phyloP scores from a whole-genome alignment of 2,888 invertebrate genomes.

The Helicoverpa assulta region DNA sequence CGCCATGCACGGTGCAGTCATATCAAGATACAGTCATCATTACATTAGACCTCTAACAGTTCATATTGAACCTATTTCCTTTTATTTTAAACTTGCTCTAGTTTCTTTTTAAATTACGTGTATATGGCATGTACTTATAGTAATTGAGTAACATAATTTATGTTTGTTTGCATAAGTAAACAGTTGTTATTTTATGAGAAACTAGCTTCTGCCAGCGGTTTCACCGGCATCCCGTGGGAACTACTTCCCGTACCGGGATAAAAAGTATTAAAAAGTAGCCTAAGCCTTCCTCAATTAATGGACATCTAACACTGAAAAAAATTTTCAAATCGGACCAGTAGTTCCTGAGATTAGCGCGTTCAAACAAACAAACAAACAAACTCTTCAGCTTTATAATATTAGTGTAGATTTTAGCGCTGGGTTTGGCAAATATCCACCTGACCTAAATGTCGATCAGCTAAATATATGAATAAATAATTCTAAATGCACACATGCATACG shows the following conservation, averaged over 20 bases:
- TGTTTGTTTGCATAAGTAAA: slow-evolving; percentile 4
- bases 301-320: too few species aligned
- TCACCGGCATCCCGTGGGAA: too few species aligned
- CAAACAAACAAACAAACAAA: too few species aligned
- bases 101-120: slow-evolving; percentile 1
- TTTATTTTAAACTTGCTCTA: slow-evolving; percentile 12
- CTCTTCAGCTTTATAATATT: too few species aligned
- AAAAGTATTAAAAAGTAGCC: too few species aligned
- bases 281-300: too few species aligned
- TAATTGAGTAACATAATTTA: slow-evolving; percentile 15
- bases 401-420: slow-evolving; percentile 14
- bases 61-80: slow-evolving; percentile 16
- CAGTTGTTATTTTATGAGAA: slow-evolving; percentile 20
- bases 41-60: slow-evolving; percentile 1
- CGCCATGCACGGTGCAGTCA: slow-evolving; percentile 45
- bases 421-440: slow-evolving; percentile 34
- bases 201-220: too few species aligned
- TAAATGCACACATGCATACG: slow-evolving; percentile 46
- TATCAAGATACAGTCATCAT: slow-evolving; percentile 21
- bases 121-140: too few species aligned
- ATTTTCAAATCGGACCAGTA: too few species aligned
- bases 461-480: slow-evolving; percentile 50
- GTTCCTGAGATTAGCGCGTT: too few species aligned
- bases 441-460: slow-evolving; percentile 45
- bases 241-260: too few species aligned